These are phyloP conservation scores for Anser brachyrhynchus DNA, from an alignment of 2,113 vertebrate genomes.

Conservation along the genomic window DNA sequence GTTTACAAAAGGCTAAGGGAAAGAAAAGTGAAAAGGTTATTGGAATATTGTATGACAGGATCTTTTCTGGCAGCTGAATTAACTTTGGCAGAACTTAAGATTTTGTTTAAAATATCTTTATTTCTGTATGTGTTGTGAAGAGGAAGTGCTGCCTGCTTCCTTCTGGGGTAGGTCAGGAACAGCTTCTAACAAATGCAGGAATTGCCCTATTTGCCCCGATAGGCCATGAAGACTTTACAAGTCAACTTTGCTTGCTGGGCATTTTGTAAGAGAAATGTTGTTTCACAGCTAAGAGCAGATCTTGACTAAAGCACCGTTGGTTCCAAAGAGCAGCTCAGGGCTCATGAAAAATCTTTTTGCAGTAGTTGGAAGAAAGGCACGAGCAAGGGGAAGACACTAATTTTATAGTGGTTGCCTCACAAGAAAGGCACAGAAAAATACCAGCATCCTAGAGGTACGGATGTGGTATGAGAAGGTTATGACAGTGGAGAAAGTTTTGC, in stretches of 20 bases:
- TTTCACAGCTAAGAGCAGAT: neutral
- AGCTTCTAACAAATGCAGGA: neutral
- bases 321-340: neutral
- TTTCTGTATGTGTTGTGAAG: neutral
- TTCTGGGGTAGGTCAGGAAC: neutral
- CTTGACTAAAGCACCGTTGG: neutral
- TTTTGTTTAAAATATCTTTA: conserved; percentile 2
- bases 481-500: neutral
- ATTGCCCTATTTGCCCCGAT: neutral
- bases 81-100: neutral
- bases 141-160: neutral
- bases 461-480: neutral
- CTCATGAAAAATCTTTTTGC: neutral
- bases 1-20: conserved; percentile 13
- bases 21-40: conserved; percentile 45
- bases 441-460: neutral
- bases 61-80: conserved; percentile 25
- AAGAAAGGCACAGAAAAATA: neutral
- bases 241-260: neutral
- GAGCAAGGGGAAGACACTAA: neutral
- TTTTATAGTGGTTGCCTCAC: neutral
- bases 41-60: neutral
- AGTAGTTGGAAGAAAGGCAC: neutral
- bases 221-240: neutral
- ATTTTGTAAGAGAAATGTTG: neutral